Percentiles rank a stretch among this genome's conserved stretches.
Conservation (phyloP, 1,140 invertebrate genomes). For the Atta colombica region DNA sequence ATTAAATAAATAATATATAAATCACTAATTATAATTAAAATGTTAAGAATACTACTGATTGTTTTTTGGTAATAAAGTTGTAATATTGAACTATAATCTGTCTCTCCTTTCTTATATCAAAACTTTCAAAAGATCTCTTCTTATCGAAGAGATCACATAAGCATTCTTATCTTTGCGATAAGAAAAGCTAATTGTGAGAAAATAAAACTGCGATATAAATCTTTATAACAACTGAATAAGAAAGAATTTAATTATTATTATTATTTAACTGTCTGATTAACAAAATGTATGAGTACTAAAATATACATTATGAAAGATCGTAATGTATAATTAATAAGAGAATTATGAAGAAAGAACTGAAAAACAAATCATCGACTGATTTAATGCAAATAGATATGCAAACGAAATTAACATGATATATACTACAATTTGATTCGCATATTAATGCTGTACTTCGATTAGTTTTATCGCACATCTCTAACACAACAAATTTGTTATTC, state of each 20-base stretch:
- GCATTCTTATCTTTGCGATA: constrained; percentile 4
- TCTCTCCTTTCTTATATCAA: background rate
- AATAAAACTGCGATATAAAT: constrained; percentile 16
- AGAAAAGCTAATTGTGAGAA: background rate
- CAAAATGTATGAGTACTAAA: background rate
- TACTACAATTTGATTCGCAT: background rate
- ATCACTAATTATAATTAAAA: constrained; percentile 5
- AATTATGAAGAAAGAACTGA: background rate
- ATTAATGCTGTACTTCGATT: background rate
- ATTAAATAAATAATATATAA: background rate
- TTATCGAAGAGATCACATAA: constrained; percentile 22
- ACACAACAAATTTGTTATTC: constrained; percentile 4
- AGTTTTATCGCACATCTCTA: background rate
- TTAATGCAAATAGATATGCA: background rate
- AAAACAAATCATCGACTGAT: background rate
- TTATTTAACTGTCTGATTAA: background rate
- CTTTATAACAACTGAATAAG: background rate
- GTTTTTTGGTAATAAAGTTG: background rate
- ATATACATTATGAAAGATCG: too few relatives aligned
- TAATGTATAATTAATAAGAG: background rate
- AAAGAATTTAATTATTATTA: background rate
- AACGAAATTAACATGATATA: constrained; percentile 9
- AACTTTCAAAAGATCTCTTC: background rate
- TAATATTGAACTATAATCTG: background rate
- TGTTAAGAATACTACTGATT: background rate